Conservation (phyloP, 1,140 invertebrate genomes). For the Rhopalosiphum maidis region DNA sequence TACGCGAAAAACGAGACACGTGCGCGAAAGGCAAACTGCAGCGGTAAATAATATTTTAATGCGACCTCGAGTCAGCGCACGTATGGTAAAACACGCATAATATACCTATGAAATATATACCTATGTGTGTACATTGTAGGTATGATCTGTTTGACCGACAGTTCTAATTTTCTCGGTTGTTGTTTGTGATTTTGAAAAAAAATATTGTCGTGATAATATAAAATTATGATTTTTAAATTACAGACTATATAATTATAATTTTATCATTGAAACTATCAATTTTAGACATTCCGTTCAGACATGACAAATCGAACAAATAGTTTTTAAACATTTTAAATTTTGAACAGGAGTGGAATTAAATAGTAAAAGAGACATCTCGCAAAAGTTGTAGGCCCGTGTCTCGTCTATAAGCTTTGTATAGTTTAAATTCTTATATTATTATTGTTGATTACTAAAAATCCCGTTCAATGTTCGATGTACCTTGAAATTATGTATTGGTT, state of each 20-base stretch:
- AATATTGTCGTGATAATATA: background rate
- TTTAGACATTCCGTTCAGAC: background rate
- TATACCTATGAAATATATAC: background rate
- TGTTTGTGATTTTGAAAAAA: background rate
- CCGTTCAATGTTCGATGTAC: too few species aligned
- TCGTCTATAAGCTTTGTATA: too few species aligned
- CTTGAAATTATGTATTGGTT: too few species aligned
- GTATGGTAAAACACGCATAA: background rate
- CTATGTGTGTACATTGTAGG: background rate
- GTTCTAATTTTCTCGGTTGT: background rate
- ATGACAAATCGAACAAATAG: background rate
- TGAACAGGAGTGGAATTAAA: background rate
- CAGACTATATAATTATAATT: background rate
- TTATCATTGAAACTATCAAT: background rate
- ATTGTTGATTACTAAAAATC: too few species aligned
- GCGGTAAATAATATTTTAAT: background rate
- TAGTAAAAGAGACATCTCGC: background rate
- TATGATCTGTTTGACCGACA: background rate
- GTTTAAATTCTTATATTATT: too few species aligned
- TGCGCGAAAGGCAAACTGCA: background rate
- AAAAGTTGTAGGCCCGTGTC: too few species aligned
- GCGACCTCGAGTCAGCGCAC: background rate
- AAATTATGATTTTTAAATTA: too few species aligned
- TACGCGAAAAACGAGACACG: background rate
- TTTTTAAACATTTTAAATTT: background rate